These are phyloP conservation scores for Chaitophorus viminalis DNA, from an alignment of 2,888 invertebrate genomes.

Conservation along the genomic window DNA sequence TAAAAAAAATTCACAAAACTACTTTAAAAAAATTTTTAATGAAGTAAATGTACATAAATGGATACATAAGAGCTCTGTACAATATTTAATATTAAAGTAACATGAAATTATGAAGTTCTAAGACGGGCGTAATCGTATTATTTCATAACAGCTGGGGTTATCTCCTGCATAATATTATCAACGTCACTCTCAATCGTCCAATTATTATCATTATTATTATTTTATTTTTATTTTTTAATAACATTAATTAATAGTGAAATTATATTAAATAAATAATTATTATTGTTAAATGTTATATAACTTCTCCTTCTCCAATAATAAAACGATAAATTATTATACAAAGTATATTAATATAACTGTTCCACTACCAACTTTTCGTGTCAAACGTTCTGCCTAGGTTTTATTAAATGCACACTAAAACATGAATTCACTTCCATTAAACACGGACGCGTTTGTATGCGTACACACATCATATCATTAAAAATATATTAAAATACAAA, in stretches of 20 bases:
- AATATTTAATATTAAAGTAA: background rate
- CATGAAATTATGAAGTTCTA: background rate
- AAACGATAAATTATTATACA: background rate
- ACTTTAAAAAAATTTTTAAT: background rate
- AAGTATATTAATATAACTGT: background rate
- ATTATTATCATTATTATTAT: background rate
- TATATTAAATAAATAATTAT: background rate
- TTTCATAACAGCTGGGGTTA: constrained; percentile 4
- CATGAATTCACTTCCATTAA: background rate
- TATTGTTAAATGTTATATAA: constrained; percentile 1
- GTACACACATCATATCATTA: background rate
- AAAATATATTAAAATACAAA: background rate
- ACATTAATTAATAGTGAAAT: no score
- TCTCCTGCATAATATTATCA: background rate
- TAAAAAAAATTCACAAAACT: background rate
- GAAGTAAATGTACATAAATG: background rate
- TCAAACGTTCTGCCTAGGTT: background rate
- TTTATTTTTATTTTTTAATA: constrained; percentile 16
- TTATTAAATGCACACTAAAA: background rate
- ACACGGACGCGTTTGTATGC: background rate
- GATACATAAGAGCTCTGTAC: background rate
- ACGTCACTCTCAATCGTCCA: background rate
- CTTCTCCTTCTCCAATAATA: background rate
- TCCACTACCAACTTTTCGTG: background rate
- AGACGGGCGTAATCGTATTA: background rate